phyloP scores from a whole-genome alignment of 2,888 invertebrate genomes.

The Cotesia congregata region DNA sequence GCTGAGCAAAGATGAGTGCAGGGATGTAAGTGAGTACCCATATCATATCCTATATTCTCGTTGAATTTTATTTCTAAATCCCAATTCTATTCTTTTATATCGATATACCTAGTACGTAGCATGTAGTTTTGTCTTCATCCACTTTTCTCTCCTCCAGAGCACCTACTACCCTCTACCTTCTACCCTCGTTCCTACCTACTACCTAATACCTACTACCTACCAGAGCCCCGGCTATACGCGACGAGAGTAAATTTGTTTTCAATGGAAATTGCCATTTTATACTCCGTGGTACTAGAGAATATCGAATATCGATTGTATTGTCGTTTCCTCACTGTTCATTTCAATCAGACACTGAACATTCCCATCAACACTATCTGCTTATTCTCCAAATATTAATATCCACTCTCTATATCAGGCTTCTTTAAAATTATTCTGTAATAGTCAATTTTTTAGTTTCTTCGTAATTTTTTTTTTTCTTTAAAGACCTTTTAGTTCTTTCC shows the following conservation, averaged over 20 bases:
- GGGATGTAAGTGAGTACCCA: constrained; percentile 65
- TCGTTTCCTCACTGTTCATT: constrained; percentile 36
- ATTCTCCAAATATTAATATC: constrained; percentile 37
- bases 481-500: no score
- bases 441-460: background rate
- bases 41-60: constrained; percentile 35
- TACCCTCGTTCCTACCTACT: no score
- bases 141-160: background rate
- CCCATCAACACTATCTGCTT: constrained; percentile 48
- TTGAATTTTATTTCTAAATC: constrained; percentile 30
- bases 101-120: background rate
- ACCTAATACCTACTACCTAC: background rate
- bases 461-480: no score
- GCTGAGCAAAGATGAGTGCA: constrained; percentile 67
- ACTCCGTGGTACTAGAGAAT: constrained; percentile 36
- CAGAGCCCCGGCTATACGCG: background rate
- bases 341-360: constrained; percentile 41
- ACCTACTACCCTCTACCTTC: background rate
- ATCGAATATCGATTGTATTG: constrained; percentile 51
- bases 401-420: no score
- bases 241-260: constrained; percentile 36
- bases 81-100: constrained; percentile 30
- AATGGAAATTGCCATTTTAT: constrained; percentile 33
- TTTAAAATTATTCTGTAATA: no score
- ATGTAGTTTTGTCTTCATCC: constrained; percentile 4